Conservation (phyloP, 1,140 invertebrate genomes). For the Neodiprion pinetum region DNA sequence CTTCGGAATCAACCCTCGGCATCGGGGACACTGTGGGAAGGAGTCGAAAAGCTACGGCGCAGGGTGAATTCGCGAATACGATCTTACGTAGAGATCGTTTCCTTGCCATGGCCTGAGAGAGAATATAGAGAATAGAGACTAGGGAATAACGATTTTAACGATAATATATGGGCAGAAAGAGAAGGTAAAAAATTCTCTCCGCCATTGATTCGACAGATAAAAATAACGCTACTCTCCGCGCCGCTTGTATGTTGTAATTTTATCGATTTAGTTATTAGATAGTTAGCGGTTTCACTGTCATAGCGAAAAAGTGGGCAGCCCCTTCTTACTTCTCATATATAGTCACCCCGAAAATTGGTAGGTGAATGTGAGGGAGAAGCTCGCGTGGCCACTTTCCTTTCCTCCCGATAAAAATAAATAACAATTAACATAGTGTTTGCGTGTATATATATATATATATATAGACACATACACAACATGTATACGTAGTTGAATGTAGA, state of each 20-base stretch:
- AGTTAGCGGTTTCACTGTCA: not conserved
- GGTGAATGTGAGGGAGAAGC: not conserved
- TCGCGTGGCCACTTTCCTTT: slow-evolving; percentile 1
- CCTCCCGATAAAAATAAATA: slow-evolving; percentile 15
- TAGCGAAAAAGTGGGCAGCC: not conserved
- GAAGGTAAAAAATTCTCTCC: too few species aligned
- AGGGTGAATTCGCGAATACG: slow-evolving; percentile 27
- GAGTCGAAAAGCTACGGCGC: not conserved
- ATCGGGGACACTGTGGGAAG: not conserved
- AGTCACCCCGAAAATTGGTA: too few species aligned
- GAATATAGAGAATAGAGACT: too few species aligned
- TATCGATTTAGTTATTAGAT: not conserved
- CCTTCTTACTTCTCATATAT: too few species aligned
- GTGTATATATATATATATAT: not conserved
- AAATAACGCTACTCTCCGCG: too few species aligned
- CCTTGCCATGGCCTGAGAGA: too few species aligned
- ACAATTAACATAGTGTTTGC: slow-evolving; percentile 12
- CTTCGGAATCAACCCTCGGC: slow-evolving; percentile 11
- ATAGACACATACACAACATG: not conserved
- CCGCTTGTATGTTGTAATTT: not conserved
- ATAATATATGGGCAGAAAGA: too few species aligned
- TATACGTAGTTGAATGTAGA: not conserved
- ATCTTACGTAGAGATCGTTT: slow-evolving; percentile 46
- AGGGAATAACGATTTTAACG: too few species aligned
- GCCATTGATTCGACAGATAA: too few species aligned